Base-by-base conservation (phyloP, 2,113 vertebrate species). In the Entelurus aequoreus region DNA sequence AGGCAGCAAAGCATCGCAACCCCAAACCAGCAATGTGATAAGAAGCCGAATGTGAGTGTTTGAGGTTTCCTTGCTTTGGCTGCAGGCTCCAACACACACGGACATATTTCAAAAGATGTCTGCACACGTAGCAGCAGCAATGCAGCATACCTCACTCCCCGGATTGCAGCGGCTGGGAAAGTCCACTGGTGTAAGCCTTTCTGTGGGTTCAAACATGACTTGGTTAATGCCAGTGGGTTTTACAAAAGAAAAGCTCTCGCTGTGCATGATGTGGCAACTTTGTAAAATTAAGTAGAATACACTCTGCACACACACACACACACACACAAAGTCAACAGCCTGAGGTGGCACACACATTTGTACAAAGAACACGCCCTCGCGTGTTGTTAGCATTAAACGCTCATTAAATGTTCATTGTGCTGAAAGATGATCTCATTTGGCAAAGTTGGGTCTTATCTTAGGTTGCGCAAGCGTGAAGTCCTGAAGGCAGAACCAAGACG, bases 131-230 rank as follows among this genome's bases (percentile, higher is more conserved):
- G 28, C 50, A 57, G 40, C 36, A 50, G 67, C 51, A 82, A 46
- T 52, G 36, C 14, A 50, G 67, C 54, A 82, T 87, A 95, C 94
- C 94, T 96, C 72, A 94, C 87, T n/a, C 93, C 94, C 1, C 91
- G 91, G 44, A 97, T 92, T 60, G 80, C 91, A 14, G 89, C 54
- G 0, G 87, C 87, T 0, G 84, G 79, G 67, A 96, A 95, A 66
- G 88, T 93, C 95, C 94, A 95, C 71, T 91, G 84, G 35, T 92
- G 88, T 47, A 90, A 74, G 3, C 76, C 85, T 73, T 92, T 92
- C 94, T 97, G 87, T 42, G 10, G 15, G 72, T 79, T 46, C 55
- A 67, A 60, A 47, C 40, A n/a, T 19, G 15, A 40, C n/a, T 11
- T 4, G 42, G 42, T 46, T 46, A 9, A 46, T 12, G 10, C 6